phyloP scores from a whole-genome alignment of 2,113 vertebrate species.

The Nycticebus coucang region DNA sequence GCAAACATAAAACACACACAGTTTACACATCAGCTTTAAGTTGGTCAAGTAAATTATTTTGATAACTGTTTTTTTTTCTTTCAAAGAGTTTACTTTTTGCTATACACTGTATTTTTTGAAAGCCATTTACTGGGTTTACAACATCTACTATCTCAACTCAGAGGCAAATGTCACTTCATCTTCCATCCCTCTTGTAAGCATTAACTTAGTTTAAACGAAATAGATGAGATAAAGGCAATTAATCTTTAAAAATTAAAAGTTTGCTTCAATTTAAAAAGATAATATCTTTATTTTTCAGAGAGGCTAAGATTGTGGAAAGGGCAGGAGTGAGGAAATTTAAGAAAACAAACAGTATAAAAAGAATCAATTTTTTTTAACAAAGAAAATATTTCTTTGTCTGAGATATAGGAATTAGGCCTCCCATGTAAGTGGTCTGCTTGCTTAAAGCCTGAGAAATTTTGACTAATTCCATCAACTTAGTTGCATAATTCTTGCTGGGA shows the following conservation, averaged over 20 bases:
- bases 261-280: conserved; percentile 1
- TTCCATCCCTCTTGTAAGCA: conserved; percentile 32
- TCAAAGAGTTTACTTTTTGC: conserved; percentile 27
- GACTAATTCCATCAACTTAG: conserved; percentile 34
- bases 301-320: not conserved
- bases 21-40: not conserved
- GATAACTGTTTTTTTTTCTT: not conserved
- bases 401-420: not conserved
- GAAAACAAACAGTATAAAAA: conserved; percentile 36
- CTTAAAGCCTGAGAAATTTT: conserved; percentile 15
- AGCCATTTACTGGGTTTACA: not conserved
- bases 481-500: conserved; percentile 31
- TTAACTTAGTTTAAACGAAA: conserved; percentile 50
- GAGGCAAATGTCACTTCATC: not conserved
- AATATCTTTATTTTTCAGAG: conserved; percentile 50
- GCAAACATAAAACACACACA: not conserved
- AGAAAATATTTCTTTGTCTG: conserved; percentile 18
- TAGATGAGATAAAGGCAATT: conserved; percentile 57
- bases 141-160: not conserved
- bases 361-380: not conserved
- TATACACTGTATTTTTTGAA: not conserved
- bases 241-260: conserved; percentile 40
- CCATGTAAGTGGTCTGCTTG: not conserved
- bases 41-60: not conserved
- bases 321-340: not conserved